These are phyloP conservation scores for Adineta ricciae DNA, from an alignment of 2,888 invertebrate species.

Conservation along the genomic window DNA sequence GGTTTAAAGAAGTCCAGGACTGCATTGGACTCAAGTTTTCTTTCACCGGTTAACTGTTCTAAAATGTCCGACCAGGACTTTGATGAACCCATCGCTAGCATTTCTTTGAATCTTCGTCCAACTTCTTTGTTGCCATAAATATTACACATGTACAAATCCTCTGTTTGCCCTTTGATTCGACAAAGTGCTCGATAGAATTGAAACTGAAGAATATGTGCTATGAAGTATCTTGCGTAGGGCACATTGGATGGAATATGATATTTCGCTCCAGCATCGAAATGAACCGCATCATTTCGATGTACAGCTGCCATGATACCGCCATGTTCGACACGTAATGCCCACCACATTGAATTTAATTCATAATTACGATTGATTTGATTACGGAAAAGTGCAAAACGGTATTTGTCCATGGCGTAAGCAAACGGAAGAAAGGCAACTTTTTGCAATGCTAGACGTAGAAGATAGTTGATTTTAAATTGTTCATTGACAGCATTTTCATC, in stretches of 20 bases:
- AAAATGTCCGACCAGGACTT: conserved; percentile 62
- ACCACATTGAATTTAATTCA: conserved; percentile 50
- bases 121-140: conserved; percentile 38
- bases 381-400: conserved; percentile 51
- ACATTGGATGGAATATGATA: conserved; percentile 41
- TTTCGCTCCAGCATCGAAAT: conserved; percentile 47
- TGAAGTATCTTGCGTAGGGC: conserved; percentile 41
- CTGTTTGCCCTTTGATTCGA: conserved; percentile 35
- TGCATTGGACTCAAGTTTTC: conserved; percentile 64
- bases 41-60: conserved; percentile 63
- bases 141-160: conserved; percentile 38
- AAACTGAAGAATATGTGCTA: conserved; percentile 39
- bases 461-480: conserved; percentile 49
- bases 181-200: conserved; percentile 40
- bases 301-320: conserved; percentile 47
- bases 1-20: conserved; percentile 73
- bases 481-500: conserved; percentile 54
- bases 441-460: conserved; percentile 51
- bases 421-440: conserved; percentile 52
- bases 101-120: conserved; percentile 38
- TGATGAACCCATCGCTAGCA: conserved; percentile 52
- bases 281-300: conserved; percentile 36
- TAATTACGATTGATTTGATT: conserved; percentile 40
- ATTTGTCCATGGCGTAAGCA: conserved; percentile 51
- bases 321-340: conserved; percentile 47